Percentiles rank a stretch among this genome's conserved stretches.
Conservation (phyloP, 2,797 vertebrate species). For the Sebastes matsubarae region DNA sequence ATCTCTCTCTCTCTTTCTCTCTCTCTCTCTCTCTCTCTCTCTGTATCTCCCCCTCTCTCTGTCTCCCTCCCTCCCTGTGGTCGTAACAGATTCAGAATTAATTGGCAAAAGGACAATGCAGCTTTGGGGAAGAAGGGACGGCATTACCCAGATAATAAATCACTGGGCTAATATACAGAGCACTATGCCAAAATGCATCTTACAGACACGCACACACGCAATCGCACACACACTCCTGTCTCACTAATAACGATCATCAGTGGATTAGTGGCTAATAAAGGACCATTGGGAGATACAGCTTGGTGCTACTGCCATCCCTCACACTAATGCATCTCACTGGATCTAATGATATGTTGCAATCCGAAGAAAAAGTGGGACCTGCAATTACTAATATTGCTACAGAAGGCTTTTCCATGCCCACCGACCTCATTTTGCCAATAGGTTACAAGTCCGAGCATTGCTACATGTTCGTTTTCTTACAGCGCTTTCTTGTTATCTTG, state of each 20-base stretch:
- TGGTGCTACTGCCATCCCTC: slow-evolving; percentile 51
- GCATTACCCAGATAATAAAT: slow-evolving; percentile 76
- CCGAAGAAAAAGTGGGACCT: slow-evolving; percentile 37
- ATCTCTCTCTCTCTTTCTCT: slow-evolving; percentile 2
- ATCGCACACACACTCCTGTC: slow-evolving; percentile 14
- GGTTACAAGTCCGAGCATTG: slow-evolving; percentile 11
- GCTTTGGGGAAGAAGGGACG: slow-evolving; percentile 67
- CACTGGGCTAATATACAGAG: slow-evolving; percentile 68
- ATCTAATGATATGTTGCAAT: slow-evolving; percentile 71
- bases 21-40: not conserved
- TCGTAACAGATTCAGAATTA: slow-evolving; percentile 71
- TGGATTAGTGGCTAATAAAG: slow-evolving; percentile 78
- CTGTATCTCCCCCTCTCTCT: not conserved
- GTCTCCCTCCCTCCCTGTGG: slow-evolving; percentile 36
- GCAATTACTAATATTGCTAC: slow-evolving; percentile 38
- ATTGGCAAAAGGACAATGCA: slow-evolving; percentile 77
- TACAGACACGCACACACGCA: not conserved
- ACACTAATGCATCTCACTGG: slow-evolving; percentile 59
- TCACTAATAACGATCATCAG: slow-evolving; percentile 72
- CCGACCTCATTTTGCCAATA: slow-evolving; percentile 29
- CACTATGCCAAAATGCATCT: slow-evolving; percentile 60
- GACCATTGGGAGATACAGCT: slow-evolving; percentile 59
- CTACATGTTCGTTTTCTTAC: slow-evolving; percentile 4
- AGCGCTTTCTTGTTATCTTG: slow-evolving; percentile 4
- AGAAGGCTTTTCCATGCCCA: slow-evolving; percentile 15